Base-by-base conservation (phyloP, 2,888 invertebrate species). In the Calliopum simillimum region DNA sequence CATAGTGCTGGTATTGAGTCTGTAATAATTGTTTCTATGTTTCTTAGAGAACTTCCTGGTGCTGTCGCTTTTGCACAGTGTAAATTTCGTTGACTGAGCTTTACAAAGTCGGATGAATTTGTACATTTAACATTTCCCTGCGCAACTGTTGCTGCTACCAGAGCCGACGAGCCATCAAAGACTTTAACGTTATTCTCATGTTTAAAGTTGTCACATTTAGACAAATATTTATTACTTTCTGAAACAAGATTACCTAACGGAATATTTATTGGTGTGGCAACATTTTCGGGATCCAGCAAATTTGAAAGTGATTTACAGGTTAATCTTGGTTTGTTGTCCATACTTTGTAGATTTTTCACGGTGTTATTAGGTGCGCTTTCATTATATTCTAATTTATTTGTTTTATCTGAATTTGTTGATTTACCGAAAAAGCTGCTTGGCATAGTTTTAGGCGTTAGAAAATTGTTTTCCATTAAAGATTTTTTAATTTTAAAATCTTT, bases 1-100 rank as follows among this genome's bases (percentile, higher is more conserved):
- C 94, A 94, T 64, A 94, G 87, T 75, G 92, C 92, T 79, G 91
- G 89, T 78, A 91, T 90, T 61, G 90, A 88, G 75, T 89, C 89
- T 71, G 87, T 86, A 78, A 86, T 80, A 55, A 86, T 79, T 72
- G 87, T 88, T 69, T 90, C 91, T 5, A 89, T 87, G 71, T 88
- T 88, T 76, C 88, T 88, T 63, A 90, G 90, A 53, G 91, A 44
- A 43, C 46, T 44, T 25, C 53, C 62, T 3, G 46, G 63, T 21
- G 74, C 69, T 3, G 72, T 74, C 1, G 74, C 59, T 12, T 77
- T 77, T 0, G 76, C 78, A 43, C 78, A 75, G 76, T 84, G 86
- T 71, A 85, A 8, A 33, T 33, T 33, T 33, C 8, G 33, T 33
- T 33, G 33, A 33, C 33, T 33, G 33, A 33, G 33, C 2, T 8